These are phyloP conservation scores for Catharus fuscescens DNA, from an alignment of 2,113 vertebrate genomes.

Conservation along the genomic window DNA sequence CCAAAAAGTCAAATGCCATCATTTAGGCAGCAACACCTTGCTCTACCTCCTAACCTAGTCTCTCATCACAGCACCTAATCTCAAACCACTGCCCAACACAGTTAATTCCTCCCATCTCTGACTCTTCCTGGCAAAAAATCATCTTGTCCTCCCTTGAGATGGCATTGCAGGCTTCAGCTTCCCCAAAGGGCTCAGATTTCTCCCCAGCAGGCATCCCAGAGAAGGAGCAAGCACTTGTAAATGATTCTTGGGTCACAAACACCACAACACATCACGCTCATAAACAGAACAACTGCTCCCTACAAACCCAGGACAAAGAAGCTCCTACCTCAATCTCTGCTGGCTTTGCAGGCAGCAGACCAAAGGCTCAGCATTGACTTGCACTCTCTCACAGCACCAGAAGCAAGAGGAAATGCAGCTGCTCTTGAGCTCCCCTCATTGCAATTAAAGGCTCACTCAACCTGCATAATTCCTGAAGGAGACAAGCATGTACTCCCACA, in stretches of 20 bases:
- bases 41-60: neutral
- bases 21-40: neutral
- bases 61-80: neutral
- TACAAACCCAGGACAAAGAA: neutral
- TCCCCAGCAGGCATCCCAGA: neutral
- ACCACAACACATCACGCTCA: neutral
- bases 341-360: neutral
- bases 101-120: neutral
- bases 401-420: neutral
- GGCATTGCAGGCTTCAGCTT: neutral
- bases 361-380: neutral
- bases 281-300: neutral
- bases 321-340: neutral
- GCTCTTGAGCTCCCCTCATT: neutral
- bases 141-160: neutral
- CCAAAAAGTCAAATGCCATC: neutral
- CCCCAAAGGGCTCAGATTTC: neutral
- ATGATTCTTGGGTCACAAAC: neutral
- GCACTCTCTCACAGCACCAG: neutral
- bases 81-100: neutral
- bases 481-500: accelerated
- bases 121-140: neutral
- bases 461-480: neutral
- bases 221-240: neutral
- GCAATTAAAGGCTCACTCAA: neutral